phyloP scores from a whole-genome alignment of 1,140 invertebrate species.

The Neelides sp. region DNA sequence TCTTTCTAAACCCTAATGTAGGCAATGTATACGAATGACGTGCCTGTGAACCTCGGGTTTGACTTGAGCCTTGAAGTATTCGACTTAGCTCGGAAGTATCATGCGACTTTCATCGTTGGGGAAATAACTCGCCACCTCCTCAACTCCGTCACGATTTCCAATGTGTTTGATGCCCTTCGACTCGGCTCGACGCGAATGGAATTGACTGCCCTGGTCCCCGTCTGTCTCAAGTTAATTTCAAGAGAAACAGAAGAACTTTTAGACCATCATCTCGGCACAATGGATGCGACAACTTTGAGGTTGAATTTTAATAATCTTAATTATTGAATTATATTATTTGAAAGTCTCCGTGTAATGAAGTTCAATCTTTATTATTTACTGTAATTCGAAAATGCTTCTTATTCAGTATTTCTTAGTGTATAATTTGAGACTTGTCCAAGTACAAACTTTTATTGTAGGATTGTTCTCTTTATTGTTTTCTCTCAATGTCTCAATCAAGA shows the following conservation, averaged over 20 bases:
- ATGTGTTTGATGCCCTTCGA: conserved; percentile 23
- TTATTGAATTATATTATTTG: too few species aligned
- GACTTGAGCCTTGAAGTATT: conserved; percentile 17
- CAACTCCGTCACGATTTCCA: conserved; percentile 3
- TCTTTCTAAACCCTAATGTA: too few species aligned
- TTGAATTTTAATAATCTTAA: too few species aligned
- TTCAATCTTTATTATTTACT: too few species aligned
- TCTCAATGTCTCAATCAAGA: too few species aligned
- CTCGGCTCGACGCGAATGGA: conserved; percentile 15
- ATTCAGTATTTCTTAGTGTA: too few species aligned
- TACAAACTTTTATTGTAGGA: too few species aligned
- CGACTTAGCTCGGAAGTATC: conserved; percentile 16
- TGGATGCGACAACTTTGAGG: conserved; percentile 11
- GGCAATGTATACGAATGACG: conserved; percentile 26
- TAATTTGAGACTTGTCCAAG: too few species aligned
- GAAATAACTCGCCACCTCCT: conserved; percentile 14
- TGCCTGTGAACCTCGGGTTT: conserved; percentile 13
- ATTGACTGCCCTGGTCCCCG: conserved; percentile 8
- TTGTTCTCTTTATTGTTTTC: too few species aligned
- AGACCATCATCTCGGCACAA: conserved; percentile 8
- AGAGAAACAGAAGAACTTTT: conserved; percentile 13
- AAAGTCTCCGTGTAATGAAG: too few species aligned
- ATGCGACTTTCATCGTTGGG: conserved; percentile 13
- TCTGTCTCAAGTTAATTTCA: conserved; percentile 21
- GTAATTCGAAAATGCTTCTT: too few species aligned